Conservation (phyloP, 2,797 vertebrate genomes). For the Phrynocephalus guinanensis region DNA sequence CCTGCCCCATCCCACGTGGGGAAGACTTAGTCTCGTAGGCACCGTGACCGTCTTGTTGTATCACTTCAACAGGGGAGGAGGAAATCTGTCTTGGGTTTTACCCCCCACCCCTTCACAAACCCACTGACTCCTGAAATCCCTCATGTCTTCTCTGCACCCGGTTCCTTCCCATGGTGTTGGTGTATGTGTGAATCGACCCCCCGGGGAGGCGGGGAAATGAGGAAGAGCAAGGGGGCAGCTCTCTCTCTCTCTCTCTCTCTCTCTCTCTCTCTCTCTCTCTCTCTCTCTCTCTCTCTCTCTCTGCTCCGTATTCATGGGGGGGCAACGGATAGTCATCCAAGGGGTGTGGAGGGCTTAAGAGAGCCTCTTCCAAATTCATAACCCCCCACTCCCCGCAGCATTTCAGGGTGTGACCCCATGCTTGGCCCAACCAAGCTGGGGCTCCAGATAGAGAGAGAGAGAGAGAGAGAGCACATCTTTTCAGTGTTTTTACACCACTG, state of each 20-base stretch:
- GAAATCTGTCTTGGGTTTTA: slow-evolving; percentile 6
- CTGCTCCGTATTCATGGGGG: too few relatives aligned
- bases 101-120: background rate
- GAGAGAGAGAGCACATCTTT: background rate
- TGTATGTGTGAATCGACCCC: slow-evolving; percentile 36
- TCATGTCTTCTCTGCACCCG: fast-evolving
- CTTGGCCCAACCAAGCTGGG: background rate
- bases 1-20: background rate
- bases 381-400: too few relatives aligned
- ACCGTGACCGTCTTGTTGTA: slow-evolving; percentile 69
- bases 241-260: background rate
- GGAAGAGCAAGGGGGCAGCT: background rate
- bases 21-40: slow-evolving; percentile 61
- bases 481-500: background rate
- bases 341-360: background rate
- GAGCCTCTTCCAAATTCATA: background rate
- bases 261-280: background rate
- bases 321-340: background rate
- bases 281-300: background rate
- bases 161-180: slow-evolving; percentile 30
- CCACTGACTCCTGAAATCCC: background rate
- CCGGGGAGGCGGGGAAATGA: slow-evolving; percentile 45
- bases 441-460: background rate
- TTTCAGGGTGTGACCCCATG: background rate
- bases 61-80: slow-evolving; percentile 20